Percentiles rank a stretch among this genome's conserved stretches.
phyloP scores from a whole-genome alignment of 1,140 invertebrate species.

The Phocides pigmalion region DNA sequence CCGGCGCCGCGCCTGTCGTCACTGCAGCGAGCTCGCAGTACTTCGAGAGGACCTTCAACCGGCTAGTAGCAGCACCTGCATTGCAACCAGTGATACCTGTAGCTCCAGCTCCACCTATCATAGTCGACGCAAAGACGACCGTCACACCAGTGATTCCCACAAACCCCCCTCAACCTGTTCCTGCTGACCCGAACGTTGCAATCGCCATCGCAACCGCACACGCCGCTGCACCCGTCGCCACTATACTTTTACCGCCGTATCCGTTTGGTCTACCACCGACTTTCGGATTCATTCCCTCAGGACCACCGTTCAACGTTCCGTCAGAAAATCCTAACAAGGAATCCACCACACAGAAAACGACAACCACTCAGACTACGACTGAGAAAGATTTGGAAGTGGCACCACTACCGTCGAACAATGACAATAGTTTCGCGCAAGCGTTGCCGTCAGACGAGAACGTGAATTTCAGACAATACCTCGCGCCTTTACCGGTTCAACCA shows the following conservation, averaged over 20 bases:
- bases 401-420: constrained; percentile 56
- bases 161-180: constrained; percentile 43
- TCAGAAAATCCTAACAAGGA: constrained; percentile 55
- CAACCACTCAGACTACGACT: constrained; percentile 51
- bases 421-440: constrained; percentile 66
- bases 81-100: constrained; percentile 55
- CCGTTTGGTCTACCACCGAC: constrained; percentile 67
- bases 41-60: constrained; percentile 87
- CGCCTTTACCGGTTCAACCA: constrained; percentile 43
- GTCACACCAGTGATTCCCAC: constrained; percentile 41
- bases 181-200: constrained; percentile 65
- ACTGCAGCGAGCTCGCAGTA: constrained; percentile 87
- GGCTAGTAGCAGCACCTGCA: constrained; percentile 65
- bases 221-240: constrained; percentile 70
- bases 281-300: constrained; percentile 59
- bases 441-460: constrained; percentile 66
- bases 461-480: constrained; percentile 63
- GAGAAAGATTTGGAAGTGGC: constrained; percentile 55
- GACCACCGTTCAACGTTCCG: constrained; percentile 46
- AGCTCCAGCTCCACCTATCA: constrained; percentile 44
- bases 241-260: constrained; percentile 71
- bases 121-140: constrained; percentile 47
- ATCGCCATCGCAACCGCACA: constrained; percentile 74
- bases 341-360: constrained; percentile 51
- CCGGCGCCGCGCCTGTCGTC: constrained; percentile 77